A percentile compares a stretch with the other conserved stretches of the same genome.
Evolutionary conservation across 2,113 vertebrate species (phyloP).

Genomic region (Hymenochirus boettgeri): DNA sequence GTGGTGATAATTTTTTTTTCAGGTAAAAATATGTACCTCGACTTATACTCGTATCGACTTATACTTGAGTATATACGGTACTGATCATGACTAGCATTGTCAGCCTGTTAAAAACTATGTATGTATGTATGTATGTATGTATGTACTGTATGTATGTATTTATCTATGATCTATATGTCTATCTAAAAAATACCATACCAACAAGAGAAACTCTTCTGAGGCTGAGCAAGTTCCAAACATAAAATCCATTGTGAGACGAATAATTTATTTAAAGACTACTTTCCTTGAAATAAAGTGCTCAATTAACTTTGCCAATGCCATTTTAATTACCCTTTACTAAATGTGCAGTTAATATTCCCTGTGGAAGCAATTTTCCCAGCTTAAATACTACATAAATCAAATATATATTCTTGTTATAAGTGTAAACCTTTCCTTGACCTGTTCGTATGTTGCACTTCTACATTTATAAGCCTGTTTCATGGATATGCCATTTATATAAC

Average conservation of each 20-base stretch:
- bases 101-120: too few species aligned
- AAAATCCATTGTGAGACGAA: too few species aligned
- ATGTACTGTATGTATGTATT: too few species aligned
- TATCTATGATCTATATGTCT: too few species aligned
- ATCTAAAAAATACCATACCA: too few species aligned
- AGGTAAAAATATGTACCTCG: too few species aligned
- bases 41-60: too few species aligned
- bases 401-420: slow-evolving; percentile 11
- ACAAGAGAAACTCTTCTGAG: neutral
- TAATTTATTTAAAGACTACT: neutral
- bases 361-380: slow-evolving; percentile 21
- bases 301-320: slow-evolving; percentile 5
- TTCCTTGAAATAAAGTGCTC: neutral
- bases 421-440: slow-evolving; percentile 40
- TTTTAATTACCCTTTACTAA: slow-evolving; percentile 37
- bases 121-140: too few species aligned
- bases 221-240: too few species aligned
- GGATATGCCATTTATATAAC: slow-evolving; percentile 35
- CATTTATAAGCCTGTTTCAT: slow-evolving; percentile 37
- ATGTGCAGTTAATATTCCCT: slow-evolving; percentile 26
- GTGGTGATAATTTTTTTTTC: too few species aligned
- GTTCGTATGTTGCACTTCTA: slow-evolving; percentile 21
- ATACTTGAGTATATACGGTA: too few species aligned
- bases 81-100: too few species aligned
- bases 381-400: slow-evolving; percentile 41